phyloP scores from a whole-genome alignment of 2,797 vertebrate genomes.

The Sebastes nivosus region DNA sequence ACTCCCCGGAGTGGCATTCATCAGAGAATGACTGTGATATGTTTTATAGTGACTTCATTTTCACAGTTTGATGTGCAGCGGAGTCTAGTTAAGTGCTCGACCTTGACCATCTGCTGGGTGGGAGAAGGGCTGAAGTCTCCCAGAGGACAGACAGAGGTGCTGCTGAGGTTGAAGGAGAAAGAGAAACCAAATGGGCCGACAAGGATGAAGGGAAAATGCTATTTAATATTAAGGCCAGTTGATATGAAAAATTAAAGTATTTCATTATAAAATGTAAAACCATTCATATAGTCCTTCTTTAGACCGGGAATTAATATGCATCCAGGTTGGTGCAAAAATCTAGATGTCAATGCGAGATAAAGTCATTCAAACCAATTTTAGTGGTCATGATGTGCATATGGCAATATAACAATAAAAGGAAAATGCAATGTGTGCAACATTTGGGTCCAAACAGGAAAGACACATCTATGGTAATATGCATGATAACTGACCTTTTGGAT shows the following conservation, averaged over 20 bases:
- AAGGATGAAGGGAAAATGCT: constrained; percentile 4
- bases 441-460: constrained; percentile 1
- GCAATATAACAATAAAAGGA: background rate
- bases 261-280: background rate
- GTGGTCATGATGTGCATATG: background rate
- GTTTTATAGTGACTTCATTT: constrained; percentile 24
- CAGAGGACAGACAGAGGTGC: constrained; percentile 52
- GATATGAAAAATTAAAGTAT: background rate
- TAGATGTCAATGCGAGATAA: background rate
- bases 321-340: background rate
- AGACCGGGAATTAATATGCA: background rate
- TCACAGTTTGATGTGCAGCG: constrained; percentile 48
- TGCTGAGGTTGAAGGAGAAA: constrained; percentile 57
- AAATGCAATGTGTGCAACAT: constrained; percentile 3
- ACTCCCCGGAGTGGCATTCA: background rate
- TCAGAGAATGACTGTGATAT: constrained; percentile 1
- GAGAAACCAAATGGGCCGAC: constrained; percentile 24
- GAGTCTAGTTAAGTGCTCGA: constrained; percentile 56
- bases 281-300: background rate
- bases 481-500: background rate
- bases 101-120: constrained; percentile 72
- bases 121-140: constrained; percentile 46
- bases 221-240: background rate
- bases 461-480: background rate
- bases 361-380: background rate